Evolutionary conservation across 53 echinoderm and acorn worm genomes (phyloP), one percentile per base, ranked within the genome.

Genomic region (Echinometra lucunter): DNA sequence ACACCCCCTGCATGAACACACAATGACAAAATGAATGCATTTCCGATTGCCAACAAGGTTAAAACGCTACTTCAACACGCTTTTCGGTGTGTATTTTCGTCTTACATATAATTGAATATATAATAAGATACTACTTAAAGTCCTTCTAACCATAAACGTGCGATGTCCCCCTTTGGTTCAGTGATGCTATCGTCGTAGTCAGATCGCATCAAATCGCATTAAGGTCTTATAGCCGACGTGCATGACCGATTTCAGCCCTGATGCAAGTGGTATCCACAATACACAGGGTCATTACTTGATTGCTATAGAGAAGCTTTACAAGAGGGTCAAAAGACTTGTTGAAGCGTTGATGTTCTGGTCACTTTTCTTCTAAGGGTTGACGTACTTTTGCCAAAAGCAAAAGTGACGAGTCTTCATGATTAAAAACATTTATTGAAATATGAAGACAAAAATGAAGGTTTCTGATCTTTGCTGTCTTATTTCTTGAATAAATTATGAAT

Each of bases 211-310:
- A 21, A 85, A 85, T 85, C 85, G 85, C 85, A 85, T 49, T 85
- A 81, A 44, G 23, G 4, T 81, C 81, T 81, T 81, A 56, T 56
- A 85, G 49, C 49, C 47, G 85, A 85, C 85, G 28, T 30, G 85
- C 85, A 85, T 85, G 85, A 12, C 19, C 37, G 85, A 49, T 42
- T n/a, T 4, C 44, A 25, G n/a, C 38, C 40, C 38, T 78, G 78
- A 49, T 85, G 85, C 12, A 49, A 11, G 28, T 49, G 4, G 4
- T 3, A 85, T 49, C n/a, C 49, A 47, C 47, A 49, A 15, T 27
- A n/a, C n/a, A 28, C 49, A 16, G 45, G 45, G n/a, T 85, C 30
- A 45, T 45, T 49, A n/a, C 85, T 83, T 83, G 5, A n/a, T n/a
- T 83, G 45, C 12, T 44, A 8, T 6, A 2, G 42, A 2, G n/a